Conservation (phyloP, 2,888 invertebrate species). For the Choristoneura rosaceana region DNA sequence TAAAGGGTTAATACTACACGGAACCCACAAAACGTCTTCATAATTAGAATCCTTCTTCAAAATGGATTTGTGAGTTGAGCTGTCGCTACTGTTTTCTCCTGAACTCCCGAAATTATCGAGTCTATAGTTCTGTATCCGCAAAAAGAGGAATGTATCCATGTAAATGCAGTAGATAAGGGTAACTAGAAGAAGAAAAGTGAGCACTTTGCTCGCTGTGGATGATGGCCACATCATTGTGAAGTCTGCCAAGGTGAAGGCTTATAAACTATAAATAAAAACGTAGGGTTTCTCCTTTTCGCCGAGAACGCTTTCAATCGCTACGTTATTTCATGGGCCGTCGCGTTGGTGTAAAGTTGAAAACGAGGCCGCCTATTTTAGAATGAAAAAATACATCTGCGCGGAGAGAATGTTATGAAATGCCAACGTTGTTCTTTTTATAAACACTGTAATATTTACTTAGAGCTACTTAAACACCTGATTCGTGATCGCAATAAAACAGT, state of each 20-base stretch:
- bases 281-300: conserved; percentile 45
- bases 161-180: conserved; percentile 87
- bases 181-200: conserved; percentile 84
- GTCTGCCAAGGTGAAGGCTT: conserved; percentile 25
- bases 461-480: not conserved
- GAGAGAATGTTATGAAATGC: conserved; percentile 12
- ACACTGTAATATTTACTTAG: conserved; percentile 9
- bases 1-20: conserved; percentile 90
- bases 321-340: conserved; percentile 16
- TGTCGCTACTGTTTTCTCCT: conserved; percentile 53
- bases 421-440: conserved; percentile 7
- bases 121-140: conserved; percentile 89
- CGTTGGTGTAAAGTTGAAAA: conserved; percentile 23
- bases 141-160: conserved; percentile 90
- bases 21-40: conserved; percentile 86
- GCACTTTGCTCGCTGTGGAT: conserved; percentile 89
- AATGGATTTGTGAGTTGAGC: conserved; percentile 58
- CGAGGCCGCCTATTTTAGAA: conserved; percentile 31
- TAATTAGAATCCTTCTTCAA: conserved; percentile 63
- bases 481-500: not conserved
- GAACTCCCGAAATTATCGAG: conserved; percentile 74
- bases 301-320: conserved; percentile 11
- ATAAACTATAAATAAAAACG: conserved; percentile 25
- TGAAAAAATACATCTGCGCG: conserved; percentile 20
- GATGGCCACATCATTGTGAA: conserved; percentile 89